phyloP scores from a whole-genome alignment of 1,140 invertebrate species.

The Neocloeon triangulifer region DNA sequence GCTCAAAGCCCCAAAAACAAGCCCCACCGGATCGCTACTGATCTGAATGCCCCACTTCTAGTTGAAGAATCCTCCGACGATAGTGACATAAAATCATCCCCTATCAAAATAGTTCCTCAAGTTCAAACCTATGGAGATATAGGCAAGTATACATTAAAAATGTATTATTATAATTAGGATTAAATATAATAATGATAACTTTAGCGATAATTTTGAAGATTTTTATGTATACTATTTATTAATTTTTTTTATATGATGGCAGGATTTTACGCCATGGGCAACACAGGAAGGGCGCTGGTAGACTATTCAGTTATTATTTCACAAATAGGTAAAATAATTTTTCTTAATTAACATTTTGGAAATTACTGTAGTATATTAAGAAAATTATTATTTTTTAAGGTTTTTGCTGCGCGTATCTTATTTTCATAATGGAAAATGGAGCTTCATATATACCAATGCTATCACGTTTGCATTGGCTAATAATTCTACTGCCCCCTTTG shows the following conservation, averaged over 20 bases:
- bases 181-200: too few relatives aligned
- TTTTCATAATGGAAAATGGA: slow-evolving; percentile 5
- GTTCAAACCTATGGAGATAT: slow-evolving; percentile 21
- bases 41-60: too few relatives aligned
- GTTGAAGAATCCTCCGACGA: too few relatives aligned
- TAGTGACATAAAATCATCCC: neutral
- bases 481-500: slow-evolving; percentile 4
- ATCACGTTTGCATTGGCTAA: slow-evolving; percentile 2
- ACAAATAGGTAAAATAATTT: slow-evolving; percentile 15
- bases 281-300: slow-evolving; percentile 16
- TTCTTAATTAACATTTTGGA: neutral
- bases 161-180: neutral
- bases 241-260: slow-evolving; percentile 6
- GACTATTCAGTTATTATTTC: slow-evolving; percentile 19
- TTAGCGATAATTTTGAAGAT: too few relatives aligned
- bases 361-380: neutral
- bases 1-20: too few relatives aligned
- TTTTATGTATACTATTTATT: too few relatives aligned
- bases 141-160: slow-evolving; percentile 11
- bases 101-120: neutral
- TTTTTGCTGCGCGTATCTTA: slow-evolving; percentile 5
- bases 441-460: neutral
- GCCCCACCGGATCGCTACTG: too few relatives aligned
- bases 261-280: slow-evolving; percentile 19
- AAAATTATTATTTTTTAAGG: slow-evolving; percentile 1